Conservation (phyloP, 2,797 vertebrate genomes). For the Threskiornis aethiopicus region DNA sequence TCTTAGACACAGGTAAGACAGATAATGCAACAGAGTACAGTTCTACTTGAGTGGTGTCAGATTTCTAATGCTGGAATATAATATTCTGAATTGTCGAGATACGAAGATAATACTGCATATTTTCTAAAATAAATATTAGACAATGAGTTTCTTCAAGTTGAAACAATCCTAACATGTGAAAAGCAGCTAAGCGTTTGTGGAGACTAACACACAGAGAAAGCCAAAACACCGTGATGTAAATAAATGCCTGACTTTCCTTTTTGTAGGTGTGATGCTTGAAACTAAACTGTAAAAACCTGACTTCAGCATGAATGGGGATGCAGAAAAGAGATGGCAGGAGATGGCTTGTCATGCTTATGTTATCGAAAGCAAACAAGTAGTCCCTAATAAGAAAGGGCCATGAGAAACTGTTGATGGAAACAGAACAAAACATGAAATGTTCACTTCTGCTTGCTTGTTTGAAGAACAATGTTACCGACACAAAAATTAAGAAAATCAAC, state of each 20-base stretch:
- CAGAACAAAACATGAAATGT: neutral
- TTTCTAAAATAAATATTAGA: neutral
- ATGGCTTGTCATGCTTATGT: neutral
- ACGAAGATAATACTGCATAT: accelerated
- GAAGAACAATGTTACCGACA: neutral
- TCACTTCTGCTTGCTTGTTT: neutral
- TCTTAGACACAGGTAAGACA: constrained; percentile 31
- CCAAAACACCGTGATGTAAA: neutral
- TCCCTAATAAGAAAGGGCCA: neutral
- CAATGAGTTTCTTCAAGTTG: neutral
- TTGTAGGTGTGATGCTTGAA: neutral
- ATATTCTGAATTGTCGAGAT: neutral
- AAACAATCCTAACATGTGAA: neutral
- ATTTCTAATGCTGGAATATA: neutral
- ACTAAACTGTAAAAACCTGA: neutral
- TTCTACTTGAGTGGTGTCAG: neutral
- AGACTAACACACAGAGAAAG: neutral
- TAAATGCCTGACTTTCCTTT: neutral
- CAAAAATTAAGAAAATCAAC: neutral
- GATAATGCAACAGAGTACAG: neutral
- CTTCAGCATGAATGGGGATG: neutral
- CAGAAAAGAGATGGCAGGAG: neutral
- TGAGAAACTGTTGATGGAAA: neutral
- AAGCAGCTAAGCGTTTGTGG: neutral
- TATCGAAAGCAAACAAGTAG: neutral